phyloP scores from a whole-genome alignment of 2,888 invertebrate species.

The Protophormia terraenovae region DNA sequence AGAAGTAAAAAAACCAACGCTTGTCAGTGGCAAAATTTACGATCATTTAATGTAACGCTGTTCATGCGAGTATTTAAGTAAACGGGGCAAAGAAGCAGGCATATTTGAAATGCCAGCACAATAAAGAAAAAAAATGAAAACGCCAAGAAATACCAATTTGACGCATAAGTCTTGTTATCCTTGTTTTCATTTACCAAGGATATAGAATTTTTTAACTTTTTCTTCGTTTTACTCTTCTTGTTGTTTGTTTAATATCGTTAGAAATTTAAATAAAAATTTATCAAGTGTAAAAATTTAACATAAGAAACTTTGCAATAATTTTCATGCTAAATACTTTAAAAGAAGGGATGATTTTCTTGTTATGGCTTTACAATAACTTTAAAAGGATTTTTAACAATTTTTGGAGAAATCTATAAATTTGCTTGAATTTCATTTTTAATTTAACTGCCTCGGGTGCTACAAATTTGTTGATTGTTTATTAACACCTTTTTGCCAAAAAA shows the following conservation, averaged over 20 bases:
- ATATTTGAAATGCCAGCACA: conserved; percentile 54
- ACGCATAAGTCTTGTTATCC: conserved; percentile 33
- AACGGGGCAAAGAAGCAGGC: neutral
- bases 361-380: neutral
- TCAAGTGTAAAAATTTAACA: conserved; percentile 34
- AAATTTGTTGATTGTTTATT: conserved; percentile 55
- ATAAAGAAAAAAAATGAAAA: neutral
- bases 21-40: conserved; percentile 71
- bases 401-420: neutral
- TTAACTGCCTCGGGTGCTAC: conserved; percentile 41
- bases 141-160: conserved; percentile 42
- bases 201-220: neutral
- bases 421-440: conserved; percentile 10
- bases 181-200: neutral
- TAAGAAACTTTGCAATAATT: neutral
- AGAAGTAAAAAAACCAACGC: conserved; percentile 34
- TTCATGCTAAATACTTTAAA: conserved; percentile 5
- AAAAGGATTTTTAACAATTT: neutral
- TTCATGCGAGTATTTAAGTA: neutral
- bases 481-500: conserved; percentile 50
- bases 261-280: conserved; percentile 31
- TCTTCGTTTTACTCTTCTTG: neutral
- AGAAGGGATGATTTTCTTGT: conserved; percentile 1
- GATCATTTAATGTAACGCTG: conserved; percentile 46
- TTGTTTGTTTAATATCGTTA: neutral